Conservation (phyloP, 53 echinoderm and acorn worm species). For the Luidia sarsii region DNA sequence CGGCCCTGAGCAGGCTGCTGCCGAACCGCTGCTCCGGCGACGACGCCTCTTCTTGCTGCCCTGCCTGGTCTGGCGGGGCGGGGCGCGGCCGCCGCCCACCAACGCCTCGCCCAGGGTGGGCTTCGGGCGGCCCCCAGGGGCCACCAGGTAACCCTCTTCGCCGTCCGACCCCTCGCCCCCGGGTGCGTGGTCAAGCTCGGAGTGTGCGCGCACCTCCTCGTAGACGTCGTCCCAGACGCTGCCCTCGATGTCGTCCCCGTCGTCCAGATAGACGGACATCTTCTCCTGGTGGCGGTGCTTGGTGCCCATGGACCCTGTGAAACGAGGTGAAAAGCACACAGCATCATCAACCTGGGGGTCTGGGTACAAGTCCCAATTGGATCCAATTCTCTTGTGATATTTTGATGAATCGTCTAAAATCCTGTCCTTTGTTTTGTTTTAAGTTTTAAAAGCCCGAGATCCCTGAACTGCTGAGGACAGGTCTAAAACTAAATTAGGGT, state of each 20-base stretch:
- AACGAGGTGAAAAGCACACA: too few relatives aligned
- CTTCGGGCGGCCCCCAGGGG: not conserved
- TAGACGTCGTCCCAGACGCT: slow-evolving; percentile 1
- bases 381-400: too few relatives aligned
- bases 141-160: not conserved
- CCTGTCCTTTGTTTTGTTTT: too few relatives aligned
- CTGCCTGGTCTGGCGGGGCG: not conserved
- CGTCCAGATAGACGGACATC: slow-evolving; percentile 3
- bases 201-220: not conserved
- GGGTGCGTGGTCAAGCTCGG: not conserved
- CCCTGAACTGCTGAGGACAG: too few relatives aligned
- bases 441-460: too few relatives aligned
- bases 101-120: not conserved
- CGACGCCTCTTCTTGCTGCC: slow-evolving; percentile 5
- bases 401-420: too few relatives aligned
- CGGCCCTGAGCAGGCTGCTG: not conserved
- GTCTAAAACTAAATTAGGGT: too few relatives aligned
- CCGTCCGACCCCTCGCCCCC: not conserved
- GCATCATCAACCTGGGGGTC: too few relatives aligned
- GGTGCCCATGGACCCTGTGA: slow-evolving; percentile 7
- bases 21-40: not conserved
- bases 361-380: too few relatives aligned
- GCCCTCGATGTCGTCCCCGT: not conserved
- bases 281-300: slow-evolving; percentile 4
- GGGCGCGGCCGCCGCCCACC: not conserved